Evolutionary conservation across 2,113 vertebrate genomes (phyloP).

Genomic region (Monopterus albus): DNA sequence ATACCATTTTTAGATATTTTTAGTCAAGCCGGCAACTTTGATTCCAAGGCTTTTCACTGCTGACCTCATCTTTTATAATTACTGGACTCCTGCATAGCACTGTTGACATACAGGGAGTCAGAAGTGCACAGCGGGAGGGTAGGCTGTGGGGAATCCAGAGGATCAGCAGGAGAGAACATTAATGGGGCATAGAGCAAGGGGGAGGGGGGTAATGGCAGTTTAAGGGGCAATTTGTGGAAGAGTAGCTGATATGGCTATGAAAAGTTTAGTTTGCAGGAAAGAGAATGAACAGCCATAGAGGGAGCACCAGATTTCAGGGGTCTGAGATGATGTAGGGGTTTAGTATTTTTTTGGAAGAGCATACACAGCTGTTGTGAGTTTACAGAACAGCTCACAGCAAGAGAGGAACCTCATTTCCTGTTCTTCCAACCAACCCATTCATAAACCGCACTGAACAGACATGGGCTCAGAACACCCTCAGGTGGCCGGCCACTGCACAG

Average conservation of each 20-base stretch:
- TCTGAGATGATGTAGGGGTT: slow-evolving; percentile 18
- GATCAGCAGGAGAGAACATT: slow-evolving; percentile 17
- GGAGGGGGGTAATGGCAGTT: background rate
- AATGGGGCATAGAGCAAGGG: background rate
- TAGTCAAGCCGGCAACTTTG: background rate
- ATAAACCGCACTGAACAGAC: slow-evolving; percentile 18
- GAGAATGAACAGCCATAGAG: background rate
- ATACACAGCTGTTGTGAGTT: slow-evolving; percentile 66
- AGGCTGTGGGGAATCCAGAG: background rate
- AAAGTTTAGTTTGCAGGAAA: slow-evolving; percentile 33
- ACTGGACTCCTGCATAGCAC: slow-evolving; percentile 20
- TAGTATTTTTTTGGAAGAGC: slow-evolving; percentile 44
- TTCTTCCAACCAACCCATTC: slow-evolving; percentile 26
- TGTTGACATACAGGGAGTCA: slow-evolving; percentile 8
- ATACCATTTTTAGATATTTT: background rate
- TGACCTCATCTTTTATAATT: slow-evolving; percentile 27
- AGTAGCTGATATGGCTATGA: slow-evolving; percentile 4
- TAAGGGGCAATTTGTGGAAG: slow-evolving; percentile 3
- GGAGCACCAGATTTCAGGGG: background rate
- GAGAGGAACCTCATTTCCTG: slow-evolving; percentile 63
- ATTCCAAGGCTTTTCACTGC: slow-evolving; percentile 8
- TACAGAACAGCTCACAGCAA: slow-evolving; percentile 52
- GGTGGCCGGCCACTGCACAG: slow-evolving; percentile 29
- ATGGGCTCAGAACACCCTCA: slow-evolving; percentile 1
- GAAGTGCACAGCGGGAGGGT: slow-evolving; percentile 13